Percentiles rank a stretch among this genome's conserved stretches.
These are phyloP conservation scores for Trachymyrmex septentrionalis DNA, from an alignment of 1,140 invertebrate species.

Conservation along the genomic window DNA sequence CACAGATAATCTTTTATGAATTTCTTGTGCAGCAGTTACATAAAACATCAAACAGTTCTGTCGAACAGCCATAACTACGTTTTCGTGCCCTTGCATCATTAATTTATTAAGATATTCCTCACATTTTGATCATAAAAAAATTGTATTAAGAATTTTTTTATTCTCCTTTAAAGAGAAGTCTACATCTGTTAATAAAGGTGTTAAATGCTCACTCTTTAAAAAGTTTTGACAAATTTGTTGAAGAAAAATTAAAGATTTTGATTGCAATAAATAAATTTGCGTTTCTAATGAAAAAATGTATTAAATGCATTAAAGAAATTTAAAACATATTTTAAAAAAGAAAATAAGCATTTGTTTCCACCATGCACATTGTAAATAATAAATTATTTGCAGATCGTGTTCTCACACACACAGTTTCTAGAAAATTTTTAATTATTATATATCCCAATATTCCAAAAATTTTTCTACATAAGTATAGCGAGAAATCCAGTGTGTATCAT, in stretches of 20 bases:
- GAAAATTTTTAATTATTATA: background rate
- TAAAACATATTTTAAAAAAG: background rate
- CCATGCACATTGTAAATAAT: background rate
- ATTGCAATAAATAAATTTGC: no score
- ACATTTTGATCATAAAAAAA: background rate
- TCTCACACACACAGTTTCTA: background rate
- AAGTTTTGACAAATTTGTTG: background rate
- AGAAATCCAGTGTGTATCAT: background rate
- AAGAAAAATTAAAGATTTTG: background rate
- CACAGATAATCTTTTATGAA: background rate
- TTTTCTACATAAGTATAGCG: background rate
- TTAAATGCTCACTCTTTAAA: background rate
- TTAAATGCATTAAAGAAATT: background rate
- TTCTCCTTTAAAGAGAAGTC: background rate
- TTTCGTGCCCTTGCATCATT: background rate
- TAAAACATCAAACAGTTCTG: slow-evolving; percentile 7
- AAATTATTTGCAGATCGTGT: background rate
- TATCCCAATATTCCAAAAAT: slow-evolving; percentile 1
- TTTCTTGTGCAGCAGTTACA: background rate
- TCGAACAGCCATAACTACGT: background rate
- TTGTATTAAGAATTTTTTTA: background rate
- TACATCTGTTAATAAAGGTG: background rate
- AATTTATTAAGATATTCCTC: background rate
- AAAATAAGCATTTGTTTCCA: background rate
- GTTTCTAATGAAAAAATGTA: background rate